A percentile compares a stretch with the other conserved stretches of the same genome.
Evolutionary conservation across 1,140 invertebrate species (phyloP).

Genomic region (Phenacoccus solenopsis): DNA sequence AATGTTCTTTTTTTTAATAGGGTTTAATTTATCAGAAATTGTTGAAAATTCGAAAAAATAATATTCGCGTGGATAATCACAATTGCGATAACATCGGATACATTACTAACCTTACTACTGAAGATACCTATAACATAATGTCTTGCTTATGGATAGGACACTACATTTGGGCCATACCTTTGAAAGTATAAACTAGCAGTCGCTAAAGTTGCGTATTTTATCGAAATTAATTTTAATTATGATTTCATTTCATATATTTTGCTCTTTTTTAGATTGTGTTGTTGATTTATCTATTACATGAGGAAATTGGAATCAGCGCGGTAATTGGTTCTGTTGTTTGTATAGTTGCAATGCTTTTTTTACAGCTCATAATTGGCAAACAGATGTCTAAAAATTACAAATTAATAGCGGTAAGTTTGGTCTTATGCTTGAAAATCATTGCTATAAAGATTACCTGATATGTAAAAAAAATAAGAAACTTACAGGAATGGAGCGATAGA

Average conservation of each 20-base stretch:
- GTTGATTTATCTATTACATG: constrained; percentile 58
- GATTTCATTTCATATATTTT: too few species aligned
- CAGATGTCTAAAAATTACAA: constrained; percentile 56
- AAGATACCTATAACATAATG: constrained; percentile 71
- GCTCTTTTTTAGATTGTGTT: constrained; percentile 55
- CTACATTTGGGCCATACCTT: constrained; percentile 72
- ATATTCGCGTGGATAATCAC: constrained; percentile 31
- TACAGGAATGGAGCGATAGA: constrained; percentile 53
- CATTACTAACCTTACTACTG: constrained; percentile 68
- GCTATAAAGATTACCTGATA: background rate
- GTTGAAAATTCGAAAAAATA: constrained; percentile 34
- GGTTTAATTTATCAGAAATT: constrained; percentile 50
- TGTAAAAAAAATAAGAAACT: too few species aligned
- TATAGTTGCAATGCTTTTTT: constrained; percentile 51
- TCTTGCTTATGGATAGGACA: constrained; percentile 70
- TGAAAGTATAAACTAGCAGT: too few species aligned
- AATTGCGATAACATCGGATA: constrained; percentile 44
- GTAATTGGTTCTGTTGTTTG: constrained; percentile 58
- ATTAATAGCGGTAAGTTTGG: constrained; percentile 25
- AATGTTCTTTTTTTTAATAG: constrained; percentile 32
- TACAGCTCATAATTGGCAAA: constrained; percentile 58
- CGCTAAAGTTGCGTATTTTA: too few species aligned
- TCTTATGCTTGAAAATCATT: background rate
- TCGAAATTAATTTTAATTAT: too few species aligned
- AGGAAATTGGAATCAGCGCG: constrained; percentile 62